phyloP scores from a whole-genome alignment of 2,113 vertebrate genomes.

The Sigmodon hispidus region DNA sequence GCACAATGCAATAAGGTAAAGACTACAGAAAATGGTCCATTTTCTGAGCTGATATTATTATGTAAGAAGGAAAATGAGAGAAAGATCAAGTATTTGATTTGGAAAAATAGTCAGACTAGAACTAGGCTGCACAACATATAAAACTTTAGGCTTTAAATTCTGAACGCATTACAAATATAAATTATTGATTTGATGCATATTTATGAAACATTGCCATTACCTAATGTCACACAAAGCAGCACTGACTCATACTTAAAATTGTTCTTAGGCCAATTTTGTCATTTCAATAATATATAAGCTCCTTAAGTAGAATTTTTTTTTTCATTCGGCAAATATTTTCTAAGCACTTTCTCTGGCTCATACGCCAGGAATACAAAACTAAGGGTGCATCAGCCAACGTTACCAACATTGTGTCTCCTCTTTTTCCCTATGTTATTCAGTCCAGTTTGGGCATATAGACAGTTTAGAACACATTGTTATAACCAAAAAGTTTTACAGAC shows the following conservation, averaged over 20 bases:
- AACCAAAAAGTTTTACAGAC: not conserved
- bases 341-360: not conserved
- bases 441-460: not conserved
- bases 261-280: constrained; percentile 30
- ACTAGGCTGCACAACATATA: not conserved
- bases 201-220: constrained; percentile 55
- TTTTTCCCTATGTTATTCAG: not conserved
- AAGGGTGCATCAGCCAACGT: not conserved
- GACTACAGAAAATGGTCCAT: not conserved
- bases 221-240: constrained; percentile 1
- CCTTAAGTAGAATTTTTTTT: not conserved
- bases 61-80: not conserved
- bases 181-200: constrained; percentile 54
- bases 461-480: not conserved
- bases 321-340: constrained; percentile 32
- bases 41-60: not conserved
- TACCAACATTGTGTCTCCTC: not conserved
- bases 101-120: not conserved
- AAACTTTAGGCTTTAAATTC: constrained; percentile 47
- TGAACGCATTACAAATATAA: not conserved
- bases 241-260: constrained; percentile 33
- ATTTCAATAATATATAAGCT: constrained; percentile 15
- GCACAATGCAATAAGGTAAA: not conserved
- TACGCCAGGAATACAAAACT: not conserved
- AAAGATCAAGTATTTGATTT: not conserved